Evolutionary conservation across 2,113 vertebrate genomes (phyloP).

Genomic region (Labrus mixtus): DNA sequence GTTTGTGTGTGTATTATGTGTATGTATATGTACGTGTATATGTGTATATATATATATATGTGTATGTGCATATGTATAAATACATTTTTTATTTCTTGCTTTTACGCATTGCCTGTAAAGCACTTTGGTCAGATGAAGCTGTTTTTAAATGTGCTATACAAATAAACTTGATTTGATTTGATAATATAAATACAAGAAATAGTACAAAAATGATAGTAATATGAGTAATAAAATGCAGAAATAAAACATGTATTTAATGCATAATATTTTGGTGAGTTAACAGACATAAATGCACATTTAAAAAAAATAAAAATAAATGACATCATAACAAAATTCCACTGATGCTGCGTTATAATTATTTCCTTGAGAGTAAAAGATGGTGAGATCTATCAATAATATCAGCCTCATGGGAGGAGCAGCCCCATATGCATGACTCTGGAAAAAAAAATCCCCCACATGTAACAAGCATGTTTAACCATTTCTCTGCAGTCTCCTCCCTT

Average conservation of each 20-base stretch:
- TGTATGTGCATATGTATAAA: too few species aligned
- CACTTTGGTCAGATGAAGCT: too few species aligned
- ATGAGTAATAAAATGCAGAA: too few species aligned
- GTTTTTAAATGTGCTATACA: too few species aligned
- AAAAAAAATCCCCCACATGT: constrained; percentile 33
- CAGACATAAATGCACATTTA: neutral
- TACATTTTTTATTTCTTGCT: too few species aligned
- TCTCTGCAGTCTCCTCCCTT: constrained; percentile 60
- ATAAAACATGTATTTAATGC: too few species aligned
- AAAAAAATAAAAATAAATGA: neutral
- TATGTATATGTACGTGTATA: too few species aligned
- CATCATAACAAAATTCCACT: constrained; percentile 17
- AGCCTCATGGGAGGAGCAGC: constrained; percentile 35
- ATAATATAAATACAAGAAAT: too few species aligned
- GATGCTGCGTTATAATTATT: neutral
- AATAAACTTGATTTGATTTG: too few species aligned
- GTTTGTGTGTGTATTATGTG: too few species aligned
- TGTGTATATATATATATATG: too few species aligned
- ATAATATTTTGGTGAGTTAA: neutral
- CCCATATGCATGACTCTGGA: neutral
- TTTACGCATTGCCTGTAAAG: too few species aligned
- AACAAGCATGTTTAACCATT: constrained; percentile 59
- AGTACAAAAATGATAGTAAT: neutral
- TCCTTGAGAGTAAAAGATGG: neutral
- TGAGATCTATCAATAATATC: neutral